These are phyloP conservation scores for Scaptomyza hsui DNA, from an alignment of 1,140 invertebrate species.

Conservation along the genomic window DNA sequence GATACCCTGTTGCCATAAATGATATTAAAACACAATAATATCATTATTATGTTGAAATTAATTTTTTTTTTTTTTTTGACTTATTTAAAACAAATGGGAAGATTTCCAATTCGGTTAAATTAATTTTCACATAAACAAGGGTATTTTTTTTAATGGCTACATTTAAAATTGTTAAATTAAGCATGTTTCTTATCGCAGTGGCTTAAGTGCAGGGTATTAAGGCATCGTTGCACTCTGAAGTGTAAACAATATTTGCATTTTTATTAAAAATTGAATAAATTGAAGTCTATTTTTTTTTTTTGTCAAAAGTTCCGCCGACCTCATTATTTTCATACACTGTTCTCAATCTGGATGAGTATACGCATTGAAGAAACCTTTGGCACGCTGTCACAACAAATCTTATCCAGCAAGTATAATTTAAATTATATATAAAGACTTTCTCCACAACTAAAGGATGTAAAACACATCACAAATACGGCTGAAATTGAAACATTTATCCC, in stretches of 20 bases:
- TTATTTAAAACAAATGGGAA: no score
- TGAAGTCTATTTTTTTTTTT: slow-evolving; percentile 40
- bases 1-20: background rate
- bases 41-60: background rate
- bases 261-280: slow-evolving; percentile 76
- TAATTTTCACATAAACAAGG: no score
- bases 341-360: background rate
- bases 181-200: background rate
- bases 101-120: no score
- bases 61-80: no score
- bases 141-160: no score
- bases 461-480: no score
- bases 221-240: slow-evolving; percentile 27
- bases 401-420: no score
- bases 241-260: slow-evolving; percentile 69
- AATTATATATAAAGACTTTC: no score
- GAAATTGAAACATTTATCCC: no score
- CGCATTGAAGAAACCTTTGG: background rate
- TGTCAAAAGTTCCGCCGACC: background rate
- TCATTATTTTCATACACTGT: slow-evolving; percentile 26
- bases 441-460: no score
- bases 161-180: background rate
- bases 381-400: no score
- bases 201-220: slow-evolving; percentile 25
- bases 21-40: no score